Conservation (phyloP, 2,888 invertebrate species). For the Ditula angustiorana region DNA sequence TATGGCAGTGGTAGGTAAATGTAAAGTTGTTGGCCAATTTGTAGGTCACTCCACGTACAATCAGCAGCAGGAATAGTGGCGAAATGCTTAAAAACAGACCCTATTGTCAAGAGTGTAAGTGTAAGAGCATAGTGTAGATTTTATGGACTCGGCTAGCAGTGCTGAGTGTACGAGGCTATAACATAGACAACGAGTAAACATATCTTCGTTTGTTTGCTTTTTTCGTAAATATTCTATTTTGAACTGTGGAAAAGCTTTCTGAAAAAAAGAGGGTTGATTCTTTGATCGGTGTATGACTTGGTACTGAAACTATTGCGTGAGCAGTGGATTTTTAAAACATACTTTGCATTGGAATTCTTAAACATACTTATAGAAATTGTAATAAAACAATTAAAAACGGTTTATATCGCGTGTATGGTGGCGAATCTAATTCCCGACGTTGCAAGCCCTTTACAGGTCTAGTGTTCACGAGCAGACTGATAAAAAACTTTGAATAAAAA, state of each 20-base stretch:
- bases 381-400: too few species aligned
- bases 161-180: constrained; percentile 48
- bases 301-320: neutral
- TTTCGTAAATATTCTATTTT: constrained; percentile 43
- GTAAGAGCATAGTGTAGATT: too few species aligned
- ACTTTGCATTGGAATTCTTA: too few species aligned
- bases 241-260: neutral
- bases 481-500: too few species aligned
- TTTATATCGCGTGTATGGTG: too few species aligned
- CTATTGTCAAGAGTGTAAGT: neutral
- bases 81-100: neutral
- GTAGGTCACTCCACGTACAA: constrained; percentile 63
- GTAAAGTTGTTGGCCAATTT: constrained; percentile 59
- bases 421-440: too few species aligned
- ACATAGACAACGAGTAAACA: constrained; percentile 71
- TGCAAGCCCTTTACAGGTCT: too few species aligned
- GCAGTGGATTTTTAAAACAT: neutral
- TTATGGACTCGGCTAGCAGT: too few species aligned
- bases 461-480: too few species aligned
- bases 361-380: too few species aligned
- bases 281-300: neutral
- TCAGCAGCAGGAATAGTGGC: neutral
- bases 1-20: constrained; percentile 26
- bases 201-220: constrained; percentile 60
- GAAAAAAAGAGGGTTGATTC: neutral